Evolutionary conservation across 2,797 vertebrate genomes (phyloP).

Genomic region (Xiphorhynchus erythropygius): DNA sequence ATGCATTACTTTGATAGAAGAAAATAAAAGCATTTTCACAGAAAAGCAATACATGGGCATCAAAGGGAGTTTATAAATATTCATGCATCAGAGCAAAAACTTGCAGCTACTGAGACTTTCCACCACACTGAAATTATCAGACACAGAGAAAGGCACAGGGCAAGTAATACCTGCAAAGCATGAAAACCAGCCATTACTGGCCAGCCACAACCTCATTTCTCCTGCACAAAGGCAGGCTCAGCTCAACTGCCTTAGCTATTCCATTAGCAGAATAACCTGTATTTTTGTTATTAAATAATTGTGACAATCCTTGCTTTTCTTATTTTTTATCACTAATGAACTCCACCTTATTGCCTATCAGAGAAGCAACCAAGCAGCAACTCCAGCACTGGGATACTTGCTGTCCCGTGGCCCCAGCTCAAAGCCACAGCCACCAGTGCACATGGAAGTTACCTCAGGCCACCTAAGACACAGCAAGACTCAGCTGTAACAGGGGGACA

Average conservation of each 20-base stretch:
- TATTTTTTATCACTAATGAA: background rate
- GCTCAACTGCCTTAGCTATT: background rate
- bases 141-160: fast-evolving
- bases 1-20: background rate
- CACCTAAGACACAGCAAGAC: background rate
- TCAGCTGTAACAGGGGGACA: background rate
- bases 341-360: background rate
- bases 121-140: background rate
- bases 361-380: background rate
- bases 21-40: background rate
- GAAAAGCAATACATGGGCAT: background rate
- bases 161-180: background rate
- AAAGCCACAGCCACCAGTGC: background rate
- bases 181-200: background rate
- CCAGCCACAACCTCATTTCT: background rate
- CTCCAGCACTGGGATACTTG: fast-evolving
- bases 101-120: background rate
- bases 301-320: background rate
- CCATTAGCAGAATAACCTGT: background rate
- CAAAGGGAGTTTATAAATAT: background rate
- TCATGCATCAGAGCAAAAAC: background rate
- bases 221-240: background rate
- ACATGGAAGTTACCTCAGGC: fast-evolving
- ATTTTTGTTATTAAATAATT: background rate
- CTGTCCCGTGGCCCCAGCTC: fast-evolving